Evolutionary conservation across 2,113 vertebrate genomes (phyloP), one percentile per base, ranked within the genome.

Genomic region (Balaenoptera acutorostrata): DNA sequence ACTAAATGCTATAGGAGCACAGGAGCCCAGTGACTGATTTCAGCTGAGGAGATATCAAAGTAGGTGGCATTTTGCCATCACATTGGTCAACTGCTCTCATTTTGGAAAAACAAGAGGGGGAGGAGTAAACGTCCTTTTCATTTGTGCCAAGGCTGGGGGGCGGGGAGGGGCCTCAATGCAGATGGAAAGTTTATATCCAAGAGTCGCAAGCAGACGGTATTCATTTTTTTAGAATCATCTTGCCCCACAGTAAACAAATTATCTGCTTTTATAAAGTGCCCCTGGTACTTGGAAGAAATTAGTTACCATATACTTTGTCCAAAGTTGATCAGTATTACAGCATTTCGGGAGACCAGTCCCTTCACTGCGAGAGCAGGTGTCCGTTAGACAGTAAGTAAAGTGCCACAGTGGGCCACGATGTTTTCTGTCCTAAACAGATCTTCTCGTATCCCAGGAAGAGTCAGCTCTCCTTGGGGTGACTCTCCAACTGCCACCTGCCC

Each of bases 381-480:
- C 18, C 3, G 13, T 15, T 2, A 14, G 29, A 13, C 13, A 63
- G 44, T 6, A 39, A 49, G 25, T 18, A 3, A 49, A 20, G 4
- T 0, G 1, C 7, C 21, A 13, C 3, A 5, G 20, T 4, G 13
- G 80, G 44, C 57, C 12, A 7, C 0, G 8, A 12, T 3, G 2
- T 4, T 5, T 33, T 46, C 61, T 27, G 36, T 10, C 15, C 41
- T 44, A 27, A 12, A 55, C 1, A 9, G 14, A 52, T 17, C 52
- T 41, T 80, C 44, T 0, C 0, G 23, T n/a, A 3, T 1, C 81
- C 57, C 6, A 1, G 46, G 18, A n/a, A 57, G 46, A 55, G 18
- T 4, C 31, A 18, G 27, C 7, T 39, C 31, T 23, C 15, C 33
- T 13, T 27, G 5, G 31, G 25, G 27, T 21, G 83, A 20, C 39